Base-by-base conservation (phyloP, 92 coral and sea anemone species). In the Siderastrea siderea region DNA sequence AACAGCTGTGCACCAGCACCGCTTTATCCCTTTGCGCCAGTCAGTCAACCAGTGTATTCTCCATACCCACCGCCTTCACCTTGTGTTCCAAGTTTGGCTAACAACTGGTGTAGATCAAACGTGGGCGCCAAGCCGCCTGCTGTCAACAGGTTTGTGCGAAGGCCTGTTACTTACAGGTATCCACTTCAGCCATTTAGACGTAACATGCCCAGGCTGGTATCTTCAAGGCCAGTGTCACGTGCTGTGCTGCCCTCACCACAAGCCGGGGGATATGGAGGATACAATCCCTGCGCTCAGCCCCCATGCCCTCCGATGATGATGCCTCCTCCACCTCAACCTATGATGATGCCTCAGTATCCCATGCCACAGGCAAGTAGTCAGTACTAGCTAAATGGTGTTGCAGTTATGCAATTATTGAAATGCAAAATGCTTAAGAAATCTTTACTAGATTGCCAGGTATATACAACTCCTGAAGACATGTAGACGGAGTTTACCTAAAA, bases 271-370 rank as follows among this genome's bases (percentile, higher is more conserved):
- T 80, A 65, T 68, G 69, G 87, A 50, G 59, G 90, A 50, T 94
- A 93, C 87, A 89, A 86, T 19, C 92, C 91, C 5, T 72, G 89
- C 52, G 82, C 90, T 13, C 73, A 58, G 61, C 78, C 54, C 85
- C 93, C 95, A 3, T 95, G 96, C 83, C 86, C 91, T 11, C 89
- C 90, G 77, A 77, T 86, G 91, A 55, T 85, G 83, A 16, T 26
- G 48, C 83, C 83, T 19, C 89, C 74, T 17, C 82, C 69, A 46
- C 76, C 75, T 6, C 80, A 47, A 60, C 89, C 83, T 46, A 66
- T 68, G 54, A 76, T 75, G 82, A 68, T 68, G 63, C 85, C 85
- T n/a, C 76, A 69, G 77, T 69, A 26, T 11, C 86, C 86, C 5
- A 70, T 82, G 81, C 68, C 38, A 57, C 81, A 57, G 86, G 86